Evolutionary conservation across 2,797 vertebrate species (phyloP).

Genomic region (Falco berigora): DNA sequence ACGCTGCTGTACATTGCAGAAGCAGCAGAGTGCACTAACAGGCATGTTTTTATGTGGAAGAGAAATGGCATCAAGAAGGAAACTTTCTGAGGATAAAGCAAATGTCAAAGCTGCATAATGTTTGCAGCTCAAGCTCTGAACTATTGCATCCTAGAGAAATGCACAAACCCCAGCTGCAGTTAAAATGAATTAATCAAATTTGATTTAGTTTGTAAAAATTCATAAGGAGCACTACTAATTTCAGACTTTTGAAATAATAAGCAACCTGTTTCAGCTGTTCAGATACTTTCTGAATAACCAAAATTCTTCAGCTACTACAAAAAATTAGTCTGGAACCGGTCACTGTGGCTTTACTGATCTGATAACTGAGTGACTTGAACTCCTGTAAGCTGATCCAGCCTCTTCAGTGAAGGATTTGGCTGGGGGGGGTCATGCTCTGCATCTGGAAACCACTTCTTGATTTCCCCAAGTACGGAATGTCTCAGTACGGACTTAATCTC

Average conservation of each 20-base stretch:
- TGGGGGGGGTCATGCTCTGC: fast-evolving
- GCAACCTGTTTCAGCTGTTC: background rate
- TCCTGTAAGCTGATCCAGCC: background rate
- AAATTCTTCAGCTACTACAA: background rate
- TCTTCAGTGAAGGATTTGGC: background rate
- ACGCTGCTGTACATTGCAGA: background rate
- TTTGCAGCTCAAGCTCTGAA: background rate
- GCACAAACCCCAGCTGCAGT: background rate
- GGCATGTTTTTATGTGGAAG: background rate
- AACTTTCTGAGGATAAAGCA: background rate
- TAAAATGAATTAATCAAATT: background rate
- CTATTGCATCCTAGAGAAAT: background rate
- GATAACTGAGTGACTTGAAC: background rate
- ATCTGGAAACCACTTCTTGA: background rate
- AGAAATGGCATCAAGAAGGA: background rate
- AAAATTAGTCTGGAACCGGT: background rate
- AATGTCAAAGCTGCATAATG: background rate
- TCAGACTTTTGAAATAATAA: background rate
- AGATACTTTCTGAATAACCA: background rate
- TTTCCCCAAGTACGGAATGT: background rate
- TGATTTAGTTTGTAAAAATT: background rate
- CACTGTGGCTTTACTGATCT: background rate
- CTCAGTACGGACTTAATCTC: background rate
- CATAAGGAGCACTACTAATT: background rate
- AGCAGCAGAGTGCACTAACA: background rate